A percentile compares a stretch with the other conserved stretches of the same genome.
phyloP scores from a whole-genome alignment of 2,113 vertebrate species.

The Labeo catla region DNA sequence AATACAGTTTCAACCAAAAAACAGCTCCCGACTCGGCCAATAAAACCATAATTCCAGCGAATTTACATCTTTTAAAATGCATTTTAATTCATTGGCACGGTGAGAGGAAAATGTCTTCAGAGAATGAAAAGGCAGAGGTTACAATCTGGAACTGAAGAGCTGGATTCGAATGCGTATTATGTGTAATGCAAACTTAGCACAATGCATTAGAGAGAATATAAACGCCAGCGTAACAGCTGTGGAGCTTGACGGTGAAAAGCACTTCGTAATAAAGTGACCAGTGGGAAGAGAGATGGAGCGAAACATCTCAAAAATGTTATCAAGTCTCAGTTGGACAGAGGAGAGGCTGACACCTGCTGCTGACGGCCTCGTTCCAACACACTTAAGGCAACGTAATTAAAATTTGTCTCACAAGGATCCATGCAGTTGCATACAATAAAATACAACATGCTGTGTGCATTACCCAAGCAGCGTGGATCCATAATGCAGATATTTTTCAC shows the following conservation, averaged over 20 bases:
- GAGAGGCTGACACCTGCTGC: slow-evolving; percentile 14
- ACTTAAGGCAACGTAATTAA: slow-evolving; percentile 22
- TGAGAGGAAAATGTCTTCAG: neutral
- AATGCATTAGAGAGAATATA: slow-evolving; percentile 9
- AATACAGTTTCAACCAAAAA: neutral
- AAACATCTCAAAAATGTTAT: slow-evolving; percentile 26
- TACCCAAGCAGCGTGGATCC: neutral
- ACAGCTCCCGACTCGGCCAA: neutral
- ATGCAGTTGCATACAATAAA: slow-evolving; percentile 29
- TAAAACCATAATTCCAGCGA: neutral
- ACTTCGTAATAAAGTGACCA: neutral
- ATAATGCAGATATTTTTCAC: neutral
- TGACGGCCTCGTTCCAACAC: neutral
- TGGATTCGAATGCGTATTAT: neutral
- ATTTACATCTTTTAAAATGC: neutral
- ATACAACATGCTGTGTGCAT: slow-evolving; percentile 2
- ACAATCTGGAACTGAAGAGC: slow-evolving; percentile 13
- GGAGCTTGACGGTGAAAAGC: slow-evolving; percentile 2
- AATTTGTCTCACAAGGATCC: neutral
- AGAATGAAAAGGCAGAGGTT: neutral
- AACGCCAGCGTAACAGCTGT: neutral
- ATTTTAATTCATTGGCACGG: neutral
- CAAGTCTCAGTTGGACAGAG: neutral
- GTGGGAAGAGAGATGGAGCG: neutral
- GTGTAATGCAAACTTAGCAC: slow-evolving; percentile 10